A percentile compares a stretch with the other conserved stretches of the same genome.
Evolutionary conservation across 2,888 invertebrate genomes (phyloP).

Genomic region (Icerya purchasi): DNA sequence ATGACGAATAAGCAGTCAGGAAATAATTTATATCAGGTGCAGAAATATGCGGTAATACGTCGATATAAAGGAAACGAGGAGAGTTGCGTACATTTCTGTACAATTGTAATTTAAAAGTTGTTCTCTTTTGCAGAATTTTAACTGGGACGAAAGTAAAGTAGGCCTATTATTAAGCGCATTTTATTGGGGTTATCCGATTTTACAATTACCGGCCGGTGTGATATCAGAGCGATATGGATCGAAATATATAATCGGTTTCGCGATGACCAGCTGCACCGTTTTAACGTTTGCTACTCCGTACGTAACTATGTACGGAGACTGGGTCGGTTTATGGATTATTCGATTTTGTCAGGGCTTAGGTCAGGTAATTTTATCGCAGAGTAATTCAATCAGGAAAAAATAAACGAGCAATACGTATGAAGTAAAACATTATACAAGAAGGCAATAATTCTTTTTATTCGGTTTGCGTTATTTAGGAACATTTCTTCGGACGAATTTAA

Average conservation of each 20-base stretch:
- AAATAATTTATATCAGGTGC: no score
- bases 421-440: no score
- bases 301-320: not conserved
- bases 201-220: conserved; percentile 9
- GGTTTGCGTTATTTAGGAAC: no score
- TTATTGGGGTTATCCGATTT: conserved; percentile 7
- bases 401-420: no score
- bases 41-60: no score
- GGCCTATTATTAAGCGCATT: conserved; percentile 7
- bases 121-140: not conserved
- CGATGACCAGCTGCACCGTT: conserved; percentile 5
- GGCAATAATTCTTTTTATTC: no score
- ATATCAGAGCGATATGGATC: conserved; percentile 7
- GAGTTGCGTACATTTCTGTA: no score
- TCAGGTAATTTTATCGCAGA: conserved; percentile 10
- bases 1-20: not conserved
- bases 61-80: no score
- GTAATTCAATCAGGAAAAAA: no score
- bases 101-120: not conserved
- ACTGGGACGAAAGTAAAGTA: not conserved
- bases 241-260: conserved; percentile 2
- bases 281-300: conserved; percentile 1
- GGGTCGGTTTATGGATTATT: conserved; percentile 5
- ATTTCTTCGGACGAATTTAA: no score
- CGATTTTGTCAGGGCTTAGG: conserved; percentile 4